These are phyloP conservation scores for Psittacula derbiana DNA, from an alignment of 2,797 vertebrate species.

Conservation along the genomic window DNA sequence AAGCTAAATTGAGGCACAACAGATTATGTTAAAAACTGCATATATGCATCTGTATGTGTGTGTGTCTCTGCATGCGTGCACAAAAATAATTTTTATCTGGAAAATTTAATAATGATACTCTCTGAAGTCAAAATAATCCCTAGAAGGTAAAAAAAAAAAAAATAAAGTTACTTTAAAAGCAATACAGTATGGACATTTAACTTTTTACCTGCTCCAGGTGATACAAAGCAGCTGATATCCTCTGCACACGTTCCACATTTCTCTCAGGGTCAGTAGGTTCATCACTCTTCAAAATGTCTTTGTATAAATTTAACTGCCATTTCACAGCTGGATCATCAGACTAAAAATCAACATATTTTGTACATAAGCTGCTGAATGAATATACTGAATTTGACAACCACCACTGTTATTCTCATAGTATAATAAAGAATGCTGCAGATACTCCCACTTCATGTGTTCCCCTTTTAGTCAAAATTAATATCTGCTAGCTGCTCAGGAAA, in stretches of 20 bases:
- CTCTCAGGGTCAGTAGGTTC: slow-evolving; percentile 87
- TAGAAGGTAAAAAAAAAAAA: not conserved
- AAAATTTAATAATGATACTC: not conserved
- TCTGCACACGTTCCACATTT: slow-evolving; percentile 92
- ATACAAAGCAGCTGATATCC: slow-evolving; percentile 97
- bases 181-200: not conserved
- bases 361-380: not conserved
- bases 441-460: not conserved
- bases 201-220: slow-evolving; percentile 92
- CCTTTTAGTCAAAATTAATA: not conserved
- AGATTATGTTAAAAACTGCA: not conserved
- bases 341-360: slow-evolving; percentile 71
- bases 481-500: not conserved
- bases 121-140: not conserved
- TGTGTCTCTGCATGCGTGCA: rapidly evolving
- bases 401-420: not conserved
- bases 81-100: not conserved
- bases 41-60: too few species aligned
- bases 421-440: not conserved
- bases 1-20: not conserved
- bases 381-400: not conserved
- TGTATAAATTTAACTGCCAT: slow-evolving; percentile 97
- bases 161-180: not conserved
- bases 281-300: slow-evolving; percentile 87
- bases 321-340: slow-evolving; percentile 96